These are phyloP conservation scores for Apostichopus californicus DNA, from an alignment of 35 echinoderm and acorn worm genomes.

Conservation along the genomic window DNA sequence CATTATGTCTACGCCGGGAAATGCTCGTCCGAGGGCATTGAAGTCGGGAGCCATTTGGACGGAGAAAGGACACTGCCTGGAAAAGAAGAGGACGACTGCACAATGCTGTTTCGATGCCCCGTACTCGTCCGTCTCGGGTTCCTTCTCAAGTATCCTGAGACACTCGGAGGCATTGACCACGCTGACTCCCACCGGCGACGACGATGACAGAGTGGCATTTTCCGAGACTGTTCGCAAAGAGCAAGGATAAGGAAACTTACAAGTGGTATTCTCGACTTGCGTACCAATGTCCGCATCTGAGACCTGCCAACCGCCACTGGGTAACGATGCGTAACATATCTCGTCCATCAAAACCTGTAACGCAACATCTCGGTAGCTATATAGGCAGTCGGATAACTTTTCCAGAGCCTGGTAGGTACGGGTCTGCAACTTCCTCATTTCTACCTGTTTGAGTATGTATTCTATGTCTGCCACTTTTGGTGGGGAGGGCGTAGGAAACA, in stretches of 20 bases:
- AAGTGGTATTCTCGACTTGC: not conserved
- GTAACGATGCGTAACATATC: not conserved
- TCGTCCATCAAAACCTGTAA: not conserved
- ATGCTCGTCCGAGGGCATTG: constrained; percentile 86
- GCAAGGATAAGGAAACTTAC: constrained; percentile 62
- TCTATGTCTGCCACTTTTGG: constrained; percentile 26
- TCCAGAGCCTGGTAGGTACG: constrained; percentile 18
- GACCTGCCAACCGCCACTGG: not conserved
- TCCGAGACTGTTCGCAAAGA: constrained; percentile 14
- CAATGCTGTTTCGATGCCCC: constrained; percentile 61
- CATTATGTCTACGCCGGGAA: constrained; percentile 71
- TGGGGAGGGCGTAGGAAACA: not conserved
- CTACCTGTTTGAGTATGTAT: not conserved
- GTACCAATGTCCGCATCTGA: not conserved
- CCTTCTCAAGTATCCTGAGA: constrained; percentile 30
- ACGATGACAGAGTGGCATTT: not conserved
- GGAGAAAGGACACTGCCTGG: constrained; percentile 81
- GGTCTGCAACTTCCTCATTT: not conserved
- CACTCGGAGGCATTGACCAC: constrained; percentile 81
- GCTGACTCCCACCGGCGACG: constrained; percentile 3
- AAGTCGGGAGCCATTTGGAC: constrained; percentile 68
- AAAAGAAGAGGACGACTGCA: constrained; percentile 88
- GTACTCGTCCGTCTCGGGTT: not conserved
- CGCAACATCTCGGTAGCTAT: constrained; percentile 8
- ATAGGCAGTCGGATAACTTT: not conserved